These are phyloP conservation scores for Acronicta aceris DNA, from an alignment of 2,888 invertebrate species.

Conservation along the genomic window DNA sequence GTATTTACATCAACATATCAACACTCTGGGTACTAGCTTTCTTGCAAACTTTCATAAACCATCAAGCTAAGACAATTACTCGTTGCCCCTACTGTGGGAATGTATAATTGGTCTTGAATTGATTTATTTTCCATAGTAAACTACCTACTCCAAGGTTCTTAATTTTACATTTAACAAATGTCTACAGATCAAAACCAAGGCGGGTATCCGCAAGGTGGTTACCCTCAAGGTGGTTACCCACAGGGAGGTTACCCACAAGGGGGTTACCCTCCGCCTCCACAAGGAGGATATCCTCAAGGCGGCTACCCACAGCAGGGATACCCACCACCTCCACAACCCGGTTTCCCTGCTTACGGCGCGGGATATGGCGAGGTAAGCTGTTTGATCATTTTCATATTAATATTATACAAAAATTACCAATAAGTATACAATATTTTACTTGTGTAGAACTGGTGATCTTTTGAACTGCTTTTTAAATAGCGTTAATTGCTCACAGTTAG, in stretches of 20 bases:
- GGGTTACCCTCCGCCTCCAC: slow-evolving; percentile 69
- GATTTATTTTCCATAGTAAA: not conserved
- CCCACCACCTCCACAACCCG: slow-evolving; percentile 71
- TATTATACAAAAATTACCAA: no score
- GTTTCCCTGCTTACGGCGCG: slow-evolving; percentile 71
- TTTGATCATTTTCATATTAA: not conserved
- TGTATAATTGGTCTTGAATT: no score
- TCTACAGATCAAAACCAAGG: slow-evolving; percentile 79
- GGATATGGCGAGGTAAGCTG: slow-evolving; percentile 78
- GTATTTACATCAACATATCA: no score
- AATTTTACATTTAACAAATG: slow-evolving; percentile 7
- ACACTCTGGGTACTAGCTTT: no score
- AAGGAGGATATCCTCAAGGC: no score
- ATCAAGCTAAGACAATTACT: not conserved
- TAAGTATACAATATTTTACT: no score
- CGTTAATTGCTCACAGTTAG: no score
- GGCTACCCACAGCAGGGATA: no score
- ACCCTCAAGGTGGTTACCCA: slow-evolving; percentile 74
- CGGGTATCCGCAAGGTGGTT: slow-evolving; percentile 68
- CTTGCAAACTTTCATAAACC: no score
- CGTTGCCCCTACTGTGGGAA: not conserved
- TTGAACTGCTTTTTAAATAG: no score
- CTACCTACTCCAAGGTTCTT: not conserved
- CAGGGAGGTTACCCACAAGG: slow-evolving; percentile 73
- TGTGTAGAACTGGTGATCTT: no score